Evolutionary conservation across 2,113 vertebrate genomes (phyloP).

Genomic region (Camelus dromedarius): DNA sequence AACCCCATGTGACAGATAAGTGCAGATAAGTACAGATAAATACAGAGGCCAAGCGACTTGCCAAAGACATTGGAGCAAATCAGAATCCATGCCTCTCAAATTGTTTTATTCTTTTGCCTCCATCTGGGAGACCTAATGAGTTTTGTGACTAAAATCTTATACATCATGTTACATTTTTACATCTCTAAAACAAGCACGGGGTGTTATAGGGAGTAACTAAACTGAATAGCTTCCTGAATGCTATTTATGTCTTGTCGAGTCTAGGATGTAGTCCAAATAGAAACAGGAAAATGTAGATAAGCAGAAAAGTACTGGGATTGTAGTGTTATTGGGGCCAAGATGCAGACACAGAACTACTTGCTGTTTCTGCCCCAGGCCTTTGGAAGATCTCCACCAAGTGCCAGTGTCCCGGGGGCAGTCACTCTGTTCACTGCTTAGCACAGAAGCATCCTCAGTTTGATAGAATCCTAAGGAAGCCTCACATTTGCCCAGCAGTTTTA

Average conservation of each 20-base stretch:
- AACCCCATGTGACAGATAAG: not conserved
- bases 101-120: not conserved
- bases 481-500: not conserved
- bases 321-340: not conserved
- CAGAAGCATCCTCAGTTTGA: not conserved
- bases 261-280: not conserved
- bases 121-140: not conserved
- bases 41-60: not conserved
- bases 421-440: not conserved
- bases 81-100: not conserved
- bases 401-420: not conserved
- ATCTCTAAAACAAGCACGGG: not conserved
- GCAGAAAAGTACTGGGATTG: not conserved
- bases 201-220: not conserved
- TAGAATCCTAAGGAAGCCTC: slow-evolving; percentile 42
- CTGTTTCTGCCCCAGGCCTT: not conserved
- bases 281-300: not conserved
- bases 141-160: not conserved
- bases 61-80: not conserved
- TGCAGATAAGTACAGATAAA: not conserved
- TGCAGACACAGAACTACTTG: not conserved
- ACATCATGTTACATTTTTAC: not conserved
- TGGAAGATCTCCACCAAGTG: not conserved
- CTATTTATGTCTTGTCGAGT: not conserved
- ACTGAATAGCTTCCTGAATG: not conserved